Base-by-base conservation (phyloP, 2,113 vertebrate genomes). In the Platycercus adscitus region DNA sequence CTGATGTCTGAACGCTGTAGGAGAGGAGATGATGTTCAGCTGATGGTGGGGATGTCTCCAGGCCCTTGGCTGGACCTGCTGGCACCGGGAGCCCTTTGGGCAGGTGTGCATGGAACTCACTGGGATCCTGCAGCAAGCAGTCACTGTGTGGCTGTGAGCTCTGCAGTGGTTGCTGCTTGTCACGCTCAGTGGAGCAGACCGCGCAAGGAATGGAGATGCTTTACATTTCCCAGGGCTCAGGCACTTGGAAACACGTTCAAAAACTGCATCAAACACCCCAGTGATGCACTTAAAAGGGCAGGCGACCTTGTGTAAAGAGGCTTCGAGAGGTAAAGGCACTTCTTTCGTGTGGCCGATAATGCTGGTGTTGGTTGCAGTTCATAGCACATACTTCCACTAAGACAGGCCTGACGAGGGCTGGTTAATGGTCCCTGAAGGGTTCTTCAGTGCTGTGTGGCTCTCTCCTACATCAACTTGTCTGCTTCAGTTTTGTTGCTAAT, bases 111-210 rank as follows among this genome's bases (percentile, higher is more conserved):
- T 1, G 0, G 12, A 33, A 25, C 37, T 37, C 6, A 1, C 18
- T 3, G 64, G 60, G 81, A 35, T 18, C 35, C 52, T 55, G 39
- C 1, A 10, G 63, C 14, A 33, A 7, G 39, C 68, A 35, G 63
- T 52, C 5, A 0, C 68, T 13, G 41, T 1, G 1, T 2, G 17
- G 47, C 69, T 15, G 7, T 1, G 17, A 25, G n/a, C 44, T 66
- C 72, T 16, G 23, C 0, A 7, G 2, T 3, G 35, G 63, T 6
- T 4, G 0, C 52, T 43, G 61, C 50, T 21, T 6, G 41, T 19
- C 7, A 0, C 2, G 13, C 70, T 46, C 9, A 1, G 4, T n/a
- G 82, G 21, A 55, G 70, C 70, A 60, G 41, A 2, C 33, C 21
- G 78, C 56, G 65, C 63, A 61, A 58, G 70, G 75, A 49, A 13